Evolutionary conservation across 2,113 vertebrate genomes (phyloP), one percentile per base, ranked within the genome.

Genomic region (Ploceus nigricollis): DNA sequence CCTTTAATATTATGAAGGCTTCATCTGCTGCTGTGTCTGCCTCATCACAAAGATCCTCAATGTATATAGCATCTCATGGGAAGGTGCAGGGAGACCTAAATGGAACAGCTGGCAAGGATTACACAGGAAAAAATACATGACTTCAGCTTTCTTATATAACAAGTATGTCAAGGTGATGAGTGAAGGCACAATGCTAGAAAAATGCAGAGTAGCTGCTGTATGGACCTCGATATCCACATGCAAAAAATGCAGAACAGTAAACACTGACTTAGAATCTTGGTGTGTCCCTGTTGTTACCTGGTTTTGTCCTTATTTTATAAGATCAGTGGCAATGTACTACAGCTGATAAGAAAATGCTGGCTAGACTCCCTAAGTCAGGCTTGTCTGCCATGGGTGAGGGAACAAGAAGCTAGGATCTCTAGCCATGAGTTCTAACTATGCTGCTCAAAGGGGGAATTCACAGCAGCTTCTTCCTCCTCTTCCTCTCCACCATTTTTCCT

Each of bases 211-310:
- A 68, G 60, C 27, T 84, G 24, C 30, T 31, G 19, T 1, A 35
- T 3, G 16, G 80, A 40, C 37, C 31, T 81, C 4, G 0, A 0
- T 56, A 66, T 7, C 21, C 44, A 27, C 9, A 4, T 2, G 9
- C 44, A 66, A 40, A 89, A 78, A 72, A 51, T 2, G 9, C 68
- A 75, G 13, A 19, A 12, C 9, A 54, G 30, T 17, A 57, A 88
- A 40, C 30, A 35, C 0, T 37, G 18, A 15, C 9, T 39, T 17
- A 3, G 23, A 27, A 71, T 6, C 27, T 17, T 14, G 17, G 9
- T 6, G 11, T 50, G 7, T 39, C 23, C 23, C 20, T 65, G 25
- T 11, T n/a, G 9, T 39, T 68, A 61, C 58, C 42, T 58, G 35
- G 45, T 56, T 89, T 65, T 64, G 17, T 31, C 80, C 72, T 77